Base-by-base conservation (phyloP, 2,888 invertebrate species). In the Drosophila quinaria region DNA sequence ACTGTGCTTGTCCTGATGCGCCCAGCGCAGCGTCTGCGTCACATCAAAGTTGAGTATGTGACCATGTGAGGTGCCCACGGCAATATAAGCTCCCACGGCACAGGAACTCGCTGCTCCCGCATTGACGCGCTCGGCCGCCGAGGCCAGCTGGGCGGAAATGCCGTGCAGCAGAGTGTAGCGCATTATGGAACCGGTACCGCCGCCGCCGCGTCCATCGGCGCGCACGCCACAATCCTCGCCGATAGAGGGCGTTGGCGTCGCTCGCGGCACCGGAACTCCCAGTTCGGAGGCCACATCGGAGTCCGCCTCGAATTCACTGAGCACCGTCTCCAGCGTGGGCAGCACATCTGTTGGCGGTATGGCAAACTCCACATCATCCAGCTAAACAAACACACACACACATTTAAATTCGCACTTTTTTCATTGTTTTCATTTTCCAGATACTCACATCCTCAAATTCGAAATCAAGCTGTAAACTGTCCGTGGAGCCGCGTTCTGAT, bases 21-120 rank as follows among this genome's bases (percentile, higher is more conserved):
- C 98, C 97, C 98, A 98, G 90, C 97, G 95, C 75, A 98, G 93
- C 10, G 96, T 96, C 93, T 98, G 98, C 44, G 97, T 95, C 54
- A 95, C 94, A 94, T 97, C 97, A 93, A 97, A 98, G 60, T 97
- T 95, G 31, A 99, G 93, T 59, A 98, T 95, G 80, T 97, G 95
- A 0, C 99, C 98, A 93, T 98, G 98, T 29, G 98, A 97, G 33
- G 98, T 99, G 39, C 99, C 99, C 33, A 98, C 95, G n/a, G 97
- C 97, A 72, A 98, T 95, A 92, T 96, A 95, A 60, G 96, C 95
- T 9, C 95, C 94, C 5, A 96, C 96, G 79, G 97, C 96, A 89
- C 97, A 94, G 6, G 97, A 96, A 67, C 98, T 98, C 10, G 98
- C 97, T 74, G 96, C 94, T 5, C 98, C 98, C 61, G 98, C 97